Evolutionary conservation across 2,888 invertebrate genomes (phyloP).

Genomic region (Andrena dorsata): DNA sequence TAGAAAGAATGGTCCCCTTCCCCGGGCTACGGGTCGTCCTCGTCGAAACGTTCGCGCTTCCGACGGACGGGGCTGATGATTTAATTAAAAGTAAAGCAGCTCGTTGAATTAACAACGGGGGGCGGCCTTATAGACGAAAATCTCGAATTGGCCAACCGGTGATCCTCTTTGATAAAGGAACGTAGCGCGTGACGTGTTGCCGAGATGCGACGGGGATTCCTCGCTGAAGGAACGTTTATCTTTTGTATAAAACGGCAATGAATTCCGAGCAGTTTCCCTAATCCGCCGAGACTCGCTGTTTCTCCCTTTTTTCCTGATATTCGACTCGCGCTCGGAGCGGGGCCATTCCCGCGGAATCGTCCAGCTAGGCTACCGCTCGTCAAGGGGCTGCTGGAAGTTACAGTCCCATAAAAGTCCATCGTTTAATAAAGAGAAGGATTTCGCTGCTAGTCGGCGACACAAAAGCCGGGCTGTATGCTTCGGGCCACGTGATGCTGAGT

Average conservation of each 20-base stretch:
- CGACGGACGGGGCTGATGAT: constrained; percentile 1
- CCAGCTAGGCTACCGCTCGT: not conserved
- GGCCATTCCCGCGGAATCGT: constrained; percentile 6
- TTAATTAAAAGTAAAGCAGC: constrained; percentile 57
- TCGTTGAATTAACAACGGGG: constrained; percentile 32
- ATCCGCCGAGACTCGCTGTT: not conserved
- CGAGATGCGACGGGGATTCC: constrained; percentile 23
- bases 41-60: constrained; percentile 14
- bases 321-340: not conserved
- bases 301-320: not conserved
- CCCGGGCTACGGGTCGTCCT: not conserved
- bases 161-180: constrained; percentile 37
- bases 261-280: constrained; percentile 26
- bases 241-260: constrained; percentile 33
- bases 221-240: constrained; percentile 22
- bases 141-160: not conserved
- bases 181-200: not conserved
- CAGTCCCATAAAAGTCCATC: constrained; percentile 10
- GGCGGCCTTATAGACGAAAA: constrained; percentile 5
- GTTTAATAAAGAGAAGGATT: constrained; percentile 26
- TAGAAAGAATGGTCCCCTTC: constrained; percentile 37
- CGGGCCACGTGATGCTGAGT: not conserved
- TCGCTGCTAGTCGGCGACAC: not conserved
- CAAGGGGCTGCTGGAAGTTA: not conserved
- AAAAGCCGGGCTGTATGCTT: not conserved